Evolutionary conservation across 2,113 vertebrate species (phyloP), one percentile per base, ranked within the genome.

Genomic region (Nycticebus coucang): DNA sequence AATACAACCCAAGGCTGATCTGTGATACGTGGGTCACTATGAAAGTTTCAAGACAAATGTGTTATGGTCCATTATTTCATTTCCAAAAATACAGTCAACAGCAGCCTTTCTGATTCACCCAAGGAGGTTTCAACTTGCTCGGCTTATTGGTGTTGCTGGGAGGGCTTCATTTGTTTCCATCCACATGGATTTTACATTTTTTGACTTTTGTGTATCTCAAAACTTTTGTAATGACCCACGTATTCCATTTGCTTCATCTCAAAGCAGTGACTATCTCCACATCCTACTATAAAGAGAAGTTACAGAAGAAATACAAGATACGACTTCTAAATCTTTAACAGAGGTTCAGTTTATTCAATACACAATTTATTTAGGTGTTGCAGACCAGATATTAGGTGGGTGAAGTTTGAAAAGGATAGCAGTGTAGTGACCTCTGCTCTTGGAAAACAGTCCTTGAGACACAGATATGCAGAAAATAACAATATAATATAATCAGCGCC

Each of bases 251-350:
- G 17, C 21, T 94, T 68, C 33, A 45, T 7, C 21, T 37, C 41
- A 10, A 50, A 89, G 79, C 71, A 71, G 45, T 62, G 62, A 79
- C 68, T 57, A 77, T 45, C 41, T 77, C 24, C 55, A 82, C 21
- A 86, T 62, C 75, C 72, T 78, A n/a, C 22, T 45, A n/a, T 22
- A 93, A 71, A 68, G 55, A 95, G 24, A 94, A 95, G 88, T 90
- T 79, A 81, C 9, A 89, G 57, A 62, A 88, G 37, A 83, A 87
- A 90, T 45, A 89, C 68, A 21, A 59, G 33, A 60, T 15, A 64
- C 14, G 69, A 79, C 35, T 66, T 84, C 26, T 69, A 64, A 84
- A 95, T 74, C 33, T 87, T 94, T 33, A 60, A 81, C 37, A 72
- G 13, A 88, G 28, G 78, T 88, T 86, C 45, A 66, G 21, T 68